A percentile compares a stretch with the other conserved stretches of the same genome.
phyloP scores from a whole-genome alignment of 2,113 vertebrate genomes.

The Hippocampus zosterae region DNA sequence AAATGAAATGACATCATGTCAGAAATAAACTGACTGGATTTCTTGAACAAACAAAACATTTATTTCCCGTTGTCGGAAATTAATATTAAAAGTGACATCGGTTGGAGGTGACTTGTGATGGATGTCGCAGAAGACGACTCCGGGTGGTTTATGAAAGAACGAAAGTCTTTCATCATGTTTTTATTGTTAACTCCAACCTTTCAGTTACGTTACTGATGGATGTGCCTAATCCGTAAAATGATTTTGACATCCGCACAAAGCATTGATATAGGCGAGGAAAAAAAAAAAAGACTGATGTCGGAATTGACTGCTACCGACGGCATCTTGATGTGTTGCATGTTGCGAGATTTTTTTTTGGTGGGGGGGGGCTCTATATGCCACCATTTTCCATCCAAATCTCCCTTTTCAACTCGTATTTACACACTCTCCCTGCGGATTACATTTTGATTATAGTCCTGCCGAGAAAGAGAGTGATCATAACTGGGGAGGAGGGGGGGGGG shows the following conservation, averaged over 20 bases:
- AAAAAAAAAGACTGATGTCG: not conserved
- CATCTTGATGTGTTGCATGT: not conserved
- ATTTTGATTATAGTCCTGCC: too few species aligned
- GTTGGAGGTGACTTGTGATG: conserved; percentile 1
- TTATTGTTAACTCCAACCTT: not conserved
- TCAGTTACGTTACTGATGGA: not conserved
- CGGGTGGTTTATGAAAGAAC: not conserved
- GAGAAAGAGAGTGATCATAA: too few species aligned
- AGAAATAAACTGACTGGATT: not conserved
- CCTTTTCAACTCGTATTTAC: too few species aligned
- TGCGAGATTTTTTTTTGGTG: not conserved
- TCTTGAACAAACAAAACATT: not conserved
- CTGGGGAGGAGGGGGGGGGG: too few species aligned
- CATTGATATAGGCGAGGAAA: not conserved
- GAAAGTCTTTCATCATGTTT: not conserved
- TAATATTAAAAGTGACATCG: not conserved
- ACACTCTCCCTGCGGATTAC: too few species aligned
- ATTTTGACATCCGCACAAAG: conserved; percentile 1
- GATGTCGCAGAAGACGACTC: not conserved
- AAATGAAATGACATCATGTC: not conserved
- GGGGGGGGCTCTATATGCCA: too few species aligned
- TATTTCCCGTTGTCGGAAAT: not conserved
- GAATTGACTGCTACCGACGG: not conserved
- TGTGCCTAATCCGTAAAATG: not conserved
- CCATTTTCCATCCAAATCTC: too few species aligned